Evolutionary conservation across 2,113 vertebrate species (phyloP).

Genomic region (Hippocampus comes): DNA sequence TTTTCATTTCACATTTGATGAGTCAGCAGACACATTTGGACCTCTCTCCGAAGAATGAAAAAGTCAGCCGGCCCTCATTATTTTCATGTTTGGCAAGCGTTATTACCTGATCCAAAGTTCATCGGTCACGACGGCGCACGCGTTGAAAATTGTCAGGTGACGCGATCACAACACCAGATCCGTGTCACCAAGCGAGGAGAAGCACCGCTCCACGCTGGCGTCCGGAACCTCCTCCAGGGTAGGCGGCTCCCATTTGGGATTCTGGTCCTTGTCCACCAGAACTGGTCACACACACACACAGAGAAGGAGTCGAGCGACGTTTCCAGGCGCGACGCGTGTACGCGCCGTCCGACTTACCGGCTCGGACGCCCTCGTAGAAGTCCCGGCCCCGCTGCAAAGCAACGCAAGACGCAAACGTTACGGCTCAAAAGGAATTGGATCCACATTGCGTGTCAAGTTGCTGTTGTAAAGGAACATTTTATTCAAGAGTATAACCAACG

Average conservation of each 20-base stretch:
- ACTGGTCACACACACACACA: slow-evolving; percentile 68
- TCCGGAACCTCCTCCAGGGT: slow-evolving; percentile 80
- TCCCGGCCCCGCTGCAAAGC: slow-evolving; percentile 83
- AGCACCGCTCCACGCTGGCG: slow-evolving; percentile 76
- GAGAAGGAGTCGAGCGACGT: background rate
- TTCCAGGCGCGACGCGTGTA: fast-evolving
- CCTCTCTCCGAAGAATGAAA: background rate
- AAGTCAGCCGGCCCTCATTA: background rate
- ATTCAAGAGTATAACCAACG: no score
- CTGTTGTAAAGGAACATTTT: background rate
- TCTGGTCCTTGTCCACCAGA: slow-evolving; percentile 89
- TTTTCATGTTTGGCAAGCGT: background rate
- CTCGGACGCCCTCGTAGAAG: slow-evolving; percentile 90
- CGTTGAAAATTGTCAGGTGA: slow-evolving; percentile 1
- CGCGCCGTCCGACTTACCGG: slow-evolving; percentile 73
- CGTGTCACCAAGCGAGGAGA: slow-evolving; percentile 79
- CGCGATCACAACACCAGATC: slow-evolving; percentile 79
- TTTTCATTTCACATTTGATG: background rate
- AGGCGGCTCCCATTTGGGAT: slow-evolving; percentile 85
- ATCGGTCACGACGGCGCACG: background rate
- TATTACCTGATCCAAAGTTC: background rate
- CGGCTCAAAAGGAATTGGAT: background rate
- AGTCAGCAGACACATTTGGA: background rate
- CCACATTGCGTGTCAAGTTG: no score
- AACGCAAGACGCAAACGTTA: slow-evolving; percentile 12